Percentiles rank a stretch among this genome's conserved stretches.
These are phyloP conservation scores for Drosophila orena DNA, from an alignment of 1,140 invertebrate genomes.

Conservation along the genomic window DNA sequence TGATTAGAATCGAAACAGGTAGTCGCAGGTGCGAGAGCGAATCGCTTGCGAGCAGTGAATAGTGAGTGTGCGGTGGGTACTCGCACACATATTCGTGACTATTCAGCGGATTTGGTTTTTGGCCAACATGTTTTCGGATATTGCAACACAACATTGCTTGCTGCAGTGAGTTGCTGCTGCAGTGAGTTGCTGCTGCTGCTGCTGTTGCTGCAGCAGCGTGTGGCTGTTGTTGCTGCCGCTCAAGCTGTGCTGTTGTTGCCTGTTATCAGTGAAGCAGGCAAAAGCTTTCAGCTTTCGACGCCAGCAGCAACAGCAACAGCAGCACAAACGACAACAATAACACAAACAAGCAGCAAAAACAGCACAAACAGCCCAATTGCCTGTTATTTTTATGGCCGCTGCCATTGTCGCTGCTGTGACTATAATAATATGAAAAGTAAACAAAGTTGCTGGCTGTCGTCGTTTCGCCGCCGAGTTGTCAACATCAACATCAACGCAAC, in stretches of 20 bases:
- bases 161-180: constrained; percentile 10
- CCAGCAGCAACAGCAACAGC: constrained; percentile 5
- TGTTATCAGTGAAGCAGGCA: constrained; percentile 53
- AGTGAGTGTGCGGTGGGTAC: constrained; percentile 6
- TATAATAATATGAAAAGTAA: constrained; percentile 77
- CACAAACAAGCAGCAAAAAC: constrained; percentile 15
- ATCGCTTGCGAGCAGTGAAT: constrained; percentile 20
- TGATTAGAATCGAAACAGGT: constrained; percentile 80
- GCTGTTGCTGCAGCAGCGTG: background rate
- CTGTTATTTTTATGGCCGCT: constrained; percentile 55
- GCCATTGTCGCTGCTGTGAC: constrained; percentile 48
- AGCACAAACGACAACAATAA: constrained; percentile 3
- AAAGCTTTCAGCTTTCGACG: constrained; percentile 28
- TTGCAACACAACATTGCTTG: constrained; percentile 14
- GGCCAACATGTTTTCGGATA: constrained; percentile 27
- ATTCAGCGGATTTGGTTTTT: constrained; percentile 36
- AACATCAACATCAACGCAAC: constrained; percentile 33
- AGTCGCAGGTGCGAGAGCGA: constrained; percentile 59
- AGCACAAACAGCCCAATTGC: constrained; percentile 39
- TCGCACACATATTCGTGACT: constrained; percentile 14
- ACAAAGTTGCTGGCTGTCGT: constrained; percentile 67
- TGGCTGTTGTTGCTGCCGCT: constrained; percentile 1
- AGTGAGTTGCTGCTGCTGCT: constrained; percentile 8
- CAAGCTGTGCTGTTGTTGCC: constrained; percentile 1
- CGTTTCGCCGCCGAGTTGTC: constrained; percentile 28